phyloP scores from a whole-genome alignment of 1,140 invertebrate genomes.

The Eurosta solidaginis region DNA sequence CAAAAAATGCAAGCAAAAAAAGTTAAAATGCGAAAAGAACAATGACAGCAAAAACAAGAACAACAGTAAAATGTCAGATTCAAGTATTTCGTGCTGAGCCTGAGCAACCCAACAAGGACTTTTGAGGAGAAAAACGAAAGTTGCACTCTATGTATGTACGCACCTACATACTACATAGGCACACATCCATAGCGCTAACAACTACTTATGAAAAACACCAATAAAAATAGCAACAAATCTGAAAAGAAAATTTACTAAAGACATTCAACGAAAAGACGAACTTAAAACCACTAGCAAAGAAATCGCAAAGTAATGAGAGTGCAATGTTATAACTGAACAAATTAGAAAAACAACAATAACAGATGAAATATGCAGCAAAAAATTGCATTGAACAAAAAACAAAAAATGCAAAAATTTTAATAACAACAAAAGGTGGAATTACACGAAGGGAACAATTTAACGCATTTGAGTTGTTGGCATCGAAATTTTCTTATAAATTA shows the following conservation, averaged over 20 bases:
- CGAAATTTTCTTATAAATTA: neutral
- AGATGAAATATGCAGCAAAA: neutral
- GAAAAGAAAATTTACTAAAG: neutral
- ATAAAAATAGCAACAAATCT: neutral
- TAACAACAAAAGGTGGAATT: neutral
- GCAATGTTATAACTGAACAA: conserved; percentile 1
- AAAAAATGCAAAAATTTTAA: neutral
- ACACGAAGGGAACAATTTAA: neutral
- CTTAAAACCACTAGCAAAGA: neutral
- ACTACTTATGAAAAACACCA: neutral
- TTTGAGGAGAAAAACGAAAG: neutral
- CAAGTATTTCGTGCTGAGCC: neutral
- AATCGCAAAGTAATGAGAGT: neutral
- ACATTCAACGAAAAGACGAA: neutral
- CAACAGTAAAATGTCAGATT: too few species aligned
- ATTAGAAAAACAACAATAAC: neutral
- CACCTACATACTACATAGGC: too few species aligned
- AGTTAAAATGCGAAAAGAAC: conserved; percentile 1
- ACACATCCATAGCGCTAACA: neutral
- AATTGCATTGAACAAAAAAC: too few species aligned
- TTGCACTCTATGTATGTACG: too few species aligned
- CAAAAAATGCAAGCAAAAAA: neutral
- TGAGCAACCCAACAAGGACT: neutral
- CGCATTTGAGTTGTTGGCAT: neutral
- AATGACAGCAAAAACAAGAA: neutral